These are phyloP conservation scores for Episyrphus balteatus DNA, from an alignment of 1,140 invertebrate genomes.

Conservation along the genomic window DNA sequence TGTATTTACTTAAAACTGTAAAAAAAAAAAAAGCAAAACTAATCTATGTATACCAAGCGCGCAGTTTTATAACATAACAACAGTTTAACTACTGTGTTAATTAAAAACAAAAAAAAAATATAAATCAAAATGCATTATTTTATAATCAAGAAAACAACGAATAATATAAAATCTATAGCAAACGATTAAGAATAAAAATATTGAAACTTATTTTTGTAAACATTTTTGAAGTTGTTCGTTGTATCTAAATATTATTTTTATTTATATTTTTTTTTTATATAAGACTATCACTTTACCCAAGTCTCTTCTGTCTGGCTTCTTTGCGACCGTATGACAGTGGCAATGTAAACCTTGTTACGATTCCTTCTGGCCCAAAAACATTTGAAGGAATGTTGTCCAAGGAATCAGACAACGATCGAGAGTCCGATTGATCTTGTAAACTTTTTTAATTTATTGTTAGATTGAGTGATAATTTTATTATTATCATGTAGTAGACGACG, in stretches of 20 bases:
- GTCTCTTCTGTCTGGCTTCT: conserved; percentile 49
- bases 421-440: conserved; percentile 39
- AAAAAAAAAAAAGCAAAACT: no score
- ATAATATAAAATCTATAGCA: no score
- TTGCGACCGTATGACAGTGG: conserved; percentile 48
- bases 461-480: neutral
- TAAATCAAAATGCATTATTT: no score
- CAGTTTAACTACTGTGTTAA: no score
- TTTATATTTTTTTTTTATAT: neutral
- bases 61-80: no score
- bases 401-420: conserved; percentile 37
- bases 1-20: no score
- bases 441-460: conserved; percentile 23
- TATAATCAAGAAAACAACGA: no score
- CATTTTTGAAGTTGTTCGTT: neutral
- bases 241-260: neutral
- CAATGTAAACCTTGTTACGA: conserved; percentile 45
- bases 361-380: conserved; percentile 37
- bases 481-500: neutral
- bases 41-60: no score
- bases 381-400: conserved; percentile 38
- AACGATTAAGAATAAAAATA: no score
- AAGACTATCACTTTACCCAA: conserved; percentile 37
- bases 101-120: no score
- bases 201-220: no score